Base-by-base conservation (phyloP, 1,140 invertebrate genomes). In the Melipona quadrifasciata region DNA sequence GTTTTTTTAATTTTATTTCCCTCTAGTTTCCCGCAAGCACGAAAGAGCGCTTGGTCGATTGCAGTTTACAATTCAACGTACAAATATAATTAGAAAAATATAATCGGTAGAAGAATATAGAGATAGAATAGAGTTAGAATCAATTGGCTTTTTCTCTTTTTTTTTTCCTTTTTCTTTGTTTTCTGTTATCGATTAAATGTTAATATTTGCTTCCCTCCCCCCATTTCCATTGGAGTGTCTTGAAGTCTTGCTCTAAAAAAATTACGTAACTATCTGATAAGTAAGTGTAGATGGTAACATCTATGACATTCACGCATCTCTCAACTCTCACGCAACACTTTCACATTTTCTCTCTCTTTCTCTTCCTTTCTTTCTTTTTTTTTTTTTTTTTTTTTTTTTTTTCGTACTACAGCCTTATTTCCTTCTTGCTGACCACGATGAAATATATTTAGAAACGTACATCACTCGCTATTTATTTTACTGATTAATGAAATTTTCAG, bases 51-150 rank as follows among this genome's bases (percentile, higher is more conserved):
- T 92, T 93, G 92, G 90, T 94, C 92, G 90, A 91, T 93, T 93
- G 93, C 89, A 93, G 92, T 93, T 93, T 94, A 94, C 89, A 94
- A 95, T 94, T 94, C 91, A 94, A 95, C 93, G 93, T 95, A 94
- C 93, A 95, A 95, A 94, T 94, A 91, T 93, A 94, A 95, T 89
- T 95, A 95, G 94, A 94, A 95, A 95, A 95, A 95, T 95, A 95
- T 94, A 94, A 94, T 94, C 87, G 93, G 93, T 95, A 94, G 93
- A 94, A 94, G 93, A 94, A 94, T 93, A 94, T 95, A 94, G 94
- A 94, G 93, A 94, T 95, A 94, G 92, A 93, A 93, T 93, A 94
- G 93, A 94, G 93, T 93, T 94, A 93, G 93, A 93, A 91, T 94
- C 80, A 79, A 91, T 91, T 78, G 55, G 84, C 87, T 84, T 85